Conservation (phyloP, 2,888 invertebrate genomes). For the Eulithis testata region DNA sequence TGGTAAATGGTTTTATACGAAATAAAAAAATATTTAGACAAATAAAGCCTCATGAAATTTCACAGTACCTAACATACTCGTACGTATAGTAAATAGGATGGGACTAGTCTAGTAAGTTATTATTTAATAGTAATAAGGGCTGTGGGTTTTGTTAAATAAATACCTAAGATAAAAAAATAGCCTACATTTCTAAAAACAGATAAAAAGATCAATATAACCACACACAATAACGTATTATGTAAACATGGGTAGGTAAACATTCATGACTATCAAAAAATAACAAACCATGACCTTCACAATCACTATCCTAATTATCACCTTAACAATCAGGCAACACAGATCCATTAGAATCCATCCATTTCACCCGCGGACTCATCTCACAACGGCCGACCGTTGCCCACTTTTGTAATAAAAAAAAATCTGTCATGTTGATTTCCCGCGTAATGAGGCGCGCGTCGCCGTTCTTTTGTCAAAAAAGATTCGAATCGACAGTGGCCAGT, state of each 20-base stretch:
- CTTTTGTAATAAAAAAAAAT: conserved; percentile 25
- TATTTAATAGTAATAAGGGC: no score
- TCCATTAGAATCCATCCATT: conserved; percentile 42
- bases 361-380: conserved; percentile 38
- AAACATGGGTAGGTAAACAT: background rate
- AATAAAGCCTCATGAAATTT: no score
- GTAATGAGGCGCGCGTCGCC: conserved; percentile 66
- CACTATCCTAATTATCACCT: conserved; percentile 23
- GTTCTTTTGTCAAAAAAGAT: conserved; percentile 72
- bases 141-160: no score
- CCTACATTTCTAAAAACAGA: no score
- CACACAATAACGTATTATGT: background rate
- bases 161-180: no score
- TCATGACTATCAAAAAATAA: background rate
- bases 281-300: conserved; percentile 14
- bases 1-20: no score
- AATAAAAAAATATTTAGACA: no score
- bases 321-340: conserved; percentile 34
- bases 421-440: conserved; percentile 72
- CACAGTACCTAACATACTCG: no score
- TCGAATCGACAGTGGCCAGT: conserved; percentile 76
- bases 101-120: no score
- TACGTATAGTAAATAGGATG: no score
- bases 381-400: conserved; percentile 34
- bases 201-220: no score